Base-by-base conservation (phyloP, 2,113 vertebrate species). In the Papio anubis region DNA sequence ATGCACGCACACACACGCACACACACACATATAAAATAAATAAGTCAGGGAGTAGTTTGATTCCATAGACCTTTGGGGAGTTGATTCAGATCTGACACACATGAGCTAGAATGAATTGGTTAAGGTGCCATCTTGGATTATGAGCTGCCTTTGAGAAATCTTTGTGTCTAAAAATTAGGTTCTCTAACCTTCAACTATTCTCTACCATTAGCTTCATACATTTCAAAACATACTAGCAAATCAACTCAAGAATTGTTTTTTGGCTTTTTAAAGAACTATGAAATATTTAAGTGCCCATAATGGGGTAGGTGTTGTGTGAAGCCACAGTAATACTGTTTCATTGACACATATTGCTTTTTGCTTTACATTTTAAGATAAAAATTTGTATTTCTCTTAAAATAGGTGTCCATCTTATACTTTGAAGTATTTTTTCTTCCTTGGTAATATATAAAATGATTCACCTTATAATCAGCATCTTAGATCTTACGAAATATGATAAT, bases 291-390 rank as follows among this genome's bases (percentile, higher is more conserved):
- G 18, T 59, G 45, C 7, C 40, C 75, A 3, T 17, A 78, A 48
- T 25, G 18, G 38, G n/a, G 35, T 66, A 50, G 73, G 40, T 35
- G 43, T 27, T 78, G 7, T 81, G 23, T 85, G 40, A 81, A 45
- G 27, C 23, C 80, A n/a, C 13, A 84, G 27, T 27, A 88, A 76
- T 45, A 84, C 3, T 48, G 43, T 79, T 90, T 96, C 57, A 90
- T 30, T 90, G 43, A 88, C 6, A 40, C n/a, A 83, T 21, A 14
- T 57, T 68, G 66, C 13, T 25, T 68, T 92, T 82, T 52, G 68
- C 64, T 76, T 97, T 85, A 83, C 14, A 81, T 85, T 91, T 64
- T 85, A 76, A 95, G 13, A 93, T 76, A 5, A 92, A 91, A 93
- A 55, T 32, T 8, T 1, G 0, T 85, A 83, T 57, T 93, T 88